phyloP scores from a whole-genome alignment of 2,113 vertebrate species.

The Pomatorhinus ruficollis region DNA sequence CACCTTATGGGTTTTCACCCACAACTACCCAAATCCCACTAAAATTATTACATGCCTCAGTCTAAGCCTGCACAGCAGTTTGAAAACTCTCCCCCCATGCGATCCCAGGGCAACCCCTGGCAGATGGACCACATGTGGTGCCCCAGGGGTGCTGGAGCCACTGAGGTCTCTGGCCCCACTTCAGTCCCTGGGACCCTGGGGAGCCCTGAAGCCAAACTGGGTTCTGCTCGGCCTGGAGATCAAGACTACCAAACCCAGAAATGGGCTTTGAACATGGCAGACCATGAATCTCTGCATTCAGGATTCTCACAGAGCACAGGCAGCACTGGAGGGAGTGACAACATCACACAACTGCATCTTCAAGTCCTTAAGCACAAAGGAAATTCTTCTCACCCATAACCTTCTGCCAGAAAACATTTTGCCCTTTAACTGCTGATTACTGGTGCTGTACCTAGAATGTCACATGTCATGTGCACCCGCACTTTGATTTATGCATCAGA shows the following conservation, averaged over 20 bases:
- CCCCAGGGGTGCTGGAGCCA: accelerated
- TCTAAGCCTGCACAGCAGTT: background rate
- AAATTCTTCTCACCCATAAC: background rate
- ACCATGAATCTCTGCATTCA: background rate
- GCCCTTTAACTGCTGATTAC: background rate
- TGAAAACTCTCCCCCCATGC: background rate
- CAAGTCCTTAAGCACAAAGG: background rate
- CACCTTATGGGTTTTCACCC: background rate
- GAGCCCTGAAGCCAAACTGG: background rate
- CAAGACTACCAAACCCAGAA: background rate
- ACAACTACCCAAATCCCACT: background rate
- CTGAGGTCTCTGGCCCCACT: accelerated
- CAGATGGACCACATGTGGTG: accelerated
- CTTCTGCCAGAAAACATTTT: background rate
- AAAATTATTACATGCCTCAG: background rate
- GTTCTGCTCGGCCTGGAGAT: background rate
- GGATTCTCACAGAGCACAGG: background rate
- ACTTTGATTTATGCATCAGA: background rate
- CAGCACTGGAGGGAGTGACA: background rate
- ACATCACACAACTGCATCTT: background rate
- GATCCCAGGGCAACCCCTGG: background rate
- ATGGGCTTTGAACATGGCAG: accelerated
- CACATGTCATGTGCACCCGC: background rate
- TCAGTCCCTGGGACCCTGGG: background rate
- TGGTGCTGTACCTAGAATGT: background rate